Evolutionary conservation across 1,140 invertebrate species (phyloP), one percentile per base, ranked within the genome.

Genomic region (Varroa destructor): DNA sequence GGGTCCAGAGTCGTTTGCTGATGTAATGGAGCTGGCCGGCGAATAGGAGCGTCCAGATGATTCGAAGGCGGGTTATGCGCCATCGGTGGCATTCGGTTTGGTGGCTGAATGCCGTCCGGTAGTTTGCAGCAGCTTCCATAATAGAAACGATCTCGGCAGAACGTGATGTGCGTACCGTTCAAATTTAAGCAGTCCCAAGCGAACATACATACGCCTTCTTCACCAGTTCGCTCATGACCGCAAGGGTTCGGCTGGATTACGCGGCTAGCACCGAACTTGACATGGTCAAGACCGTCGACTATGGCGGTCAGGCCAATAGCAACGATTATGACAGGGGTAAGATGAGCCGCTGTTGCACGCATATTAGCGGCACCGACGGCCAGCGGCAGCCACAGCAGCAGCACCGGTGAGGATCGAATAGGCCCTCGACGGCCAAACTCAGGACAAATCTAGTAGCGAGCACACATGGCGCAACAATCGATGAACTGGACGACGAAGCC

Each of bases 151-250:
- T 94, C 90, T 77, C 91, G 89, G 78, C 91, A 94, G 3, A 89
- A 91, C 70, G 90, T 90, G 73, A 93, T 81, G 77, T 93, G 90
- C 1, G 89, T 89, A 43, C 91, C 91, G 78, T 93, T 92, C 43
- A 87, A 85, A 82, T 92, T 91, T 51, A 90, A 85, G 77, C 92
- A 95, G 74, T 91, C 88, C 79, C 91, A 91, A 71, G 90, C 90
- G 78, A 95, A 93, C 91, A 95, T 95, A 77, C 91, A 95, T 6
- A 90, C 83, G 6, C 91, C 91, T 71, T 85, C 87, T 74, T 89
- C 85, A 1, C 61, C 61, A 40, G 61, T 67, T 14, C 61, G 61
- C 8, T 67, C 61, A 37, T 67, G 61, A 14, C 40, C 61, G 8
- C 61, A 67, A 67, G 61, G 61, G 46, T 67, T 67, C 61, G 61